Evolutionary conservation across 2,888 invertebrate genomes (phyloP).

Genomic region (Punctoribates punctum): DNA sequence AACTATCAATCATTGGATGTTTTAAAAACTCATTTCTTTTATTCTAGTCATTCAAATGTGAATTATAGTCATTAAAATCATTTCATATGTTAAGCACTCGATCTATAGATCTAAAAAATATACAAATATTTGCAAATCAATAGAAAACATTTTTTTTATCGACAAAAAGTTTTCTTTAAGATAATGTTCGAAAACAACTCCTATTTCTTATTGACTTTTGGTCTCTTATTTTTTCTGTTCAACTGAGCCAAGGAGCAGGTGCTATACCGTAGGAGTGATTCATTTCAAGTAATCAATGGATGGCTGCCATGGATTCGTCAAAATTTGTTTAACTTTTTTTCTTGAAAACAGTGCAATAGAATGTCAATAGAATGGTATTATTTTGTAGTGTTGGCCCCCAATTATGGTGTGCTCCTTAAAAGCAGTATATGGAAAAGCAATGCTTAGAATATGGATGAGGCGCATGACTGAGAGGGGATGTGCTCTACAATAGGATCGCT

Average conservation of each 20-base stretch:
- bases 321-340: background rate
- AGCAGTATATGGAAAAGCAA: conserved; percentile 7
- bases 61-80: background rate
- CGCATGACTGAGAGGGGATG: conserved; percentile 16
- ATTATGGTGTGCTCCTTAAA: conserved; percentile 10
- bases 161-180: background rate
- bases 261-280: background rate
- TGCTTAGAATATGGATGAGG: background rate
- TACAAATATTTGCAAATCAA: background rate
- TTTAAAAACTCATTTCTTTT: too few species aligned
- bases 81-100: too few species aligned
- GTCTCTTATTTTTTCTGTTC: background rate
- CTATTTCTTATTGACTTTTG: background rate
- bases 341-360: background rate
- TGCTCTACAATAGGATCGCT: conserved; percentile 2
- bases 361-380: background rate
- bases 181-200: background rate
- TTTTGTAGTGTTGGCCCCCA: background rate
- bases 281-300: background rate
- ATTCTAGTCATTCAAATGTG: too few species aligned
- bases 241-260: background rate
- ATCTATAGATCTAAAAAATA: background rate
- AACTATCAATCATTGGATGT: too few species aligned
- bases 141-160: background rate
- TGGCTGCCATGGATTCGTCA: background rate